Evolutionary conservation across 2,113 vertebrate species (phyloP).

Genomic region (Acinonyx jubatus): DNA sequence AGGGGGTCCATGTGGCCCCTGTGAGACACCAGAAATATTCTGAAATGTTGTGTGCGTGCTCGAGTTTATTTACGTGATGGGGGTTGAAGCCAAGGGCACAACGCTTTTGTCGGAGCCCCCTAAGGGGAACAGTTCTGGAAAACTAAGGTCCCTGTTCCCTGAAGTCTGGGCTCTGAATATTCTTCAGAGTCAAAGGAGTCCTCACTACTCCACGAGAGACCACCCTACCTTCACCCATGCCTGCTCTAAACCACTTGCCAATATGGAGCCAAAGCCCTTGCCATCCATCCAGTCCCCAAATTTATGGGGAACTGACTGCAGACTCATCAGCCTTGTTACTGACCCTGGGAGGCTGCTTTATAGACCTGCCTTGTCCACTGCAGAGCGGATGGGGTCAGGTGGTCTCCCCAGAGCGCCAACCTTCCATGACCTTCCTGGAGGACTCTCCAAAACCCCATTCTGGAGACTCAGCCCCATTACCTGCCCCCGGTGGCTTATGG

Average conservation of each 20-base stretch:
- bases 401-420: not conserved
- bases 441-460: not conserved
- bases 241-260: not conserved
- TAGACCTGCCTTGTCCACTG: no score
- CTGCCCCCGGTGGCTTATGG: accelerated
- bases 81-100: not conserved
- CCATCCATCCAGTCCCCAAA: not conserved
- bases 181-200: not conserved
- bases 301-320: not conserved
- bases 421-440: not conserved
- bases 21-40: not conserved
- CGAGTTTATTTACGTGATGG: not conserved
- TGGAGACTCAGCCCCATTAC: not conserved
- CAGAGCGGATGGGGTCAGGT: accelerated
- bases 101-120: not conserved
- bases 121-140: not conserved
- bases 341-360: not conserved
- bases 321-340: not conserved
- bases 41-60: no score
- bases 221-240: no score
- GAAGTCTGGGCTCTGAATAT: not conserved
- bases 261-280: not conserved
- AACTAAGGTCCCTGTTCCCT: not conserved
- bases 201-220: not conserved
- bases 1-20: not conserved